These are phyloP conservation scores for Cerastis leucographa DNA, from an alignment of 2,888 invertebrate species.

Conservation along the genomic window DNA sequence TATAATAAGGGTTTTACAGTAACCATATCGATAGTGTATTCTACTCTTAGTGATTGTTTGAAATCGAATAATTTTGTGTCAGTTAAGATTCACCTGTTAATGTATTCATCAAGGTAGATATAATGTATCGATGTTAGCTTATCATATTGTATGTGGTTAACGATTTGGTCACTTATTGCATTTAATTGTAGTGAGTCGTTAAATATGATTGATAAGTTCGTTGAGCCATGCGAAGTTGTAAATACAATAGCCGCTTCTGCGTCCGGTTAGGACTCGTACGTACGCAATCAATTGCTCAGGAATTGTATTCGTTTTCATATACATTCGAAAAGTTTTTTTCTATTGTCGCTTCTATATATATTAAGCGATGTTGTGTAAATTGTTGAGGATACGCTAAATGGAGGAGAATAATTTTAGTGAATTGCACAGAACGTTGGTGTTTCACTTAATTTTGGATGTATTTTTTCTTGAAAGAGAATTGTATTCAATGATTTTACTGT, in stretches of 20 bases:
- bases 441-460: constrained; percentile 90
- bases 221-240: constrained; percentile 79
- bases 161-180: constrained; percentile 80
- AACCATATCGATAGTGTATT: constrained; percentile 89
- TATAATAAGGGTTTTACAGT: constrained; percentile 83
- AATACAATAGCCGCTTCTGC: constrained; percentile 81
- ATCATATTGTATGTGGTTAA: constrained; percentile 85
- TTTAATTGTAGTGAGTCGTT: constrained; percentile 82
- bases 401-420: constrained; percentile 82
- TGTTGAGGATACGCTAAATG: constrained; percentile 83
- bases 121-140: constrained; percentile 88
- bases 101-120: constrained; percentile 88
- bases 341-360: constrained; percentile 80
- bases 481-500: constrained; percentile 87
- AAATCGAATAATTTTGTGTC: constrained; percentile 83
- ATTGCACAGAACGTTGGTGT: constrained; percentile 90
- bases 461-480: constrained; percentile 86
- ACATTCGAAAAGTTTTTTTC: constrained; percentile 83
- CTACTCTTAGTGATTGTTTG: constrained; percentile 81
- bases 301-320: constrained; percentile 87
- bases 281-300: constrained; percentile 85
- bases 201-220: constrained; percentile 80
- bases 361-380: constrained; percentile 81
- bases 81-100: constrained; percentile 89
- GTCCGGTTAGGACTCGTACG: constrained; percentile 73